Evolutionary conservation across 2,888 invertebrate genomes (phyloP).

Genomic region (Meiosimyza platycephala): DNA sequence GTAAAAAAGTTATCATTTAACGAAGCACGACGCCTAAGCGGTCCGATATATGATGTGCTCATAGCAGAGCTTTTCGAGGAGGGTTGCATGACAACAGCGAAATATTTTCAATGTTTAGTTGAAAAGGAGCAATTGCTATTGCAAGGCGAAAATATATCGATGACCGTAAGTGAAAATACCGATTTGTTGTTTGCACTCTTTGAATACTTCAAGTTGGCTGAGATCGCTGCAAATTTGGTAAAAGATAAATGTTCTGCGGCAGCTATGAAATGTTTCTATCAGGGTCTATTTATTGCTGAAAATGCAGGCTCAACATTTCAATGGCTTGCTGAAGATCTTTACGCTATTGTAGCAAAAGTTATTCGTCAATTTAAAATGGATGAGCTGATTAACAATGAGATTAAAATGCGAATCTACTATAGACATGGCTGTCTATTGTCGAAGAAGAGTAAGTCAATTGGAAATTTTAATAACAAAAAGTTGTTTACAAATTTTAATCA

Average conservation of each 20-base stretch:
- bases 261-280: constrained; percentile 51
- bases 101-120: constrained; percentile 53
- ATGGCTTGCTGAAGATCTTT: constrained; percentile 53
- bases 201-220: constrained; percentile 56
- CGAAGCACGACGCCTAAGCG: constrained; percentile 52
- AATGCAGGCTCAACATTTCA: constrained; percentile 49
- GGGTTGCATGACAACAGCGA: constrained; percentile 54
- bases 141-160: constrained; percentile 48
- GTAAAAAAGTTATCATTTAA: constrained; percentile 40
- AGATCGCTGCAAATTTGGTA: constrained; percentile 47
- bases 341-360: constrained; percentile 46
- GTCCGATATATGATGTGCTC: constrained; percentile 53
- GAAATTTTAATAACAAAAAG: constrained; percentile 27
- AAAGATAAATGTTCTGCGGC: constrained; percentile 48
- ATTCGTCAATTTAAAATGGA: constrained; percentile 42
- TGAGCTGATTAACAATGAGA: constrained; percentile 46
- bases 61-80: constrained; percentile 54
- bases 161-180: constrained; percentile 49
- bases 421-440: constrained; percentile 48
- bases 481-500: constrained; percentile 33
- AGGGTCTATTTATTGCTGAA: constrained; percentile 52
- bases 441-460: constrained; percentile 35
- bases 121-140: constrained; percentile 53
- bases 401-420: constrained; percentile 55
- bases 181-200: constrained; percentile 52